Conservation (phyloP, 1,140 invertebrate species). For the Drosophila pseudoobscura region DNA sequence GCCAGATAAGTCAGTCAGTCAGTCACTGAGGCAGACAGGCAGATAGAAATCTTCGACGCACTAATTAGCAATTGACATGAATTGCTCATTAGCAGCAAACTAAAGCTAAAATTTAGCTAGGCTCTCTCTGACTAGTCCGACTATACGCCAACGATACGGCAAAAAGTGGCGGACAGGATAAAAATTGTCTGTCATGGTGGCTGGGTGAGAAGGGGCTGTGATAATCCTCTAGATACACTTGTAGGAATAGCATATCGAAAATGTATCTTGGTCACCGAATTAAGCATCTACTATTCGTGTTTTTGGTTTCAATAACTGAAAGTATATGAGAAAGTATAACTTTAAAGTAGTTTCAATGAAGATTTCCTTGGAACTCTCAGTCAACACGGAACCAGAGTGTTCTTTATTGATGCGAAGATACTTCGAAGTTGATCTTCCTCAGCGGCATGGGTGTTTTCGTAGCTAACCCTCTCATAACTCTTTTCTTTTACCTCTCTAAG, state of each 20-base stretch:
- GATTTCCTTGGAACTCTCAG: too few species aligned
- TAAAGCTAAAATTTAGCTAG: conserved; percentile 65
- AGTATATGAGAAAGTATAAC: too few species aligned
- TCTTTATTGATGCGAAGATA: too few species aligned
- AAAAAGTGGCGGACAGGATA: conserved; percentile 24
- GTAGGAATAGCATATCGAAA: conserved; percentile 32
- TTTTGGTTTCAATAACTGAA: too few species aligned
- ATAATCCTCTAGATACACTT: conserved; percentile 32
- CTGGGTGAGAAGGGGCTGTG: not conserved
- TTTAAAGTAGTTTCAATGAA: too few species aligned
- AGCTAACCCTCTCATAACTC: conserved; percentile 6
- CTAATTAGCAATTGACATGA: conserved; percentile 83
- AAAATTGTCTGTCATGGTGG: conserved; percentile 30
- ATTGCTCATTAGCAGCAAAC: conserved; percentile 82
- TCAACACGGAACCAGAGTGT: too few species aligned
- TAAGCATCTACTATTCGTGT: too few species aligned
- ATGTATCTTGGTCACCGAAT: conserved; percentile 10
- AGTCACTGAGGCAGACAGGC: conserved; percentile 54
- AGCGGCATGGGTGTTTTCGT: not conserved
- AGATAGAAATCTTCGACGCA: conserved; percentile 79
- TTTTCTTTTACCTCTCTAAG: too few species aligned
- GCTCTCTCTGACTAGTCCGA: conserved; percentile 38
- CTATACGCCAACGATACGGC: conserved; percentile 12
- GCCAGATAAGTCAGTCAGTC: conserved; percentile 69
- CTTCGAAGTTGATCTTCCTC: too few species aligned